Base-by-base conservation (phyloP, 2,888 invertebrate species). In the Chironomus riparius region DNA sequence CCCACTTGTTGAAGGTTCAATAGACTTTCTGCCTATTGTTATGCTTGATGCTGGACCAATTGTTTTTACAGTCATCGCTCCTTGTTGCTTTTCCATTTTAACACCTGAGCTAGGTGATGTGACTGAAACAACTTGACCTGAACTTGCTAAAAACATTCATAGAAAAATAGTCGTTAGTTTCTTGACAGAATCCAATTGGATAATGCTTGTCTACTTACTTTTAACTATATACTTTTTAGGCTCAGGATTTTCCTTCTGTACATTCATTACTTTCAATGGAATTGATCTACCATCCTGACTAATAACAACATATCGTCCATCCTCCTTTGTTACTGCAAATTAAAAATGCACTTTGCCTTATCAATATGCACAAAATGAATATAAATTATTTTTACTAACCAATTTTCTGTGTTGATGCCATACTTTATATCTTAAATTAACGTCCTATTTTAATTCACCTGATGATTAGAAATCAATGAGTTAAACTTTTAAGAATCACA, bases 221-320 rank as follows among this genome's bases (percentile, higher is more conserved):
- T 72, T 72, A 6, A 72, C 72, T 22, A 72, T 21, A 47, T 72
- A 72, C 21, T 72, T 72, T 50, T 72, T 72, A 2, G 61, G 61
- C 38, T 72, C 72, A 12, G 61, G 62, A 10, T 47, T 21, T 28
- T 72, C 61, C 10, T 72, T 72, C 22, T 61, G 61, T 13, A 15
- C 47, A 12, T 56, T 70, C 18, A 50, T 22, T 12, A 72, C 61
- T 50, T 72, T 72, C 18, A 72, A 62, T 15, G 72, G 72, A 38
- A 72, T 38, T 38, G 61, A 62, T 4, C 72, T 47, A 2, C 72
- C 72, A 21, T 72, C 72, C 38, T 50, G 38, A 38, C 62, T 72
- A 7, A 72, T 62, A 4, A 72, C 28, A 38, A 72, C 72, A 18
- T 72, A 72, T 62, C 61, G 61, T 38, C 72, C 72, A 13, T 72